A percentile compares a stretch with the other conserved stretches of the same genome.
phyloP scores from a whole-genome alignment of 2,797 vertebrate species.

The Choloepus didactylus region DNA sequence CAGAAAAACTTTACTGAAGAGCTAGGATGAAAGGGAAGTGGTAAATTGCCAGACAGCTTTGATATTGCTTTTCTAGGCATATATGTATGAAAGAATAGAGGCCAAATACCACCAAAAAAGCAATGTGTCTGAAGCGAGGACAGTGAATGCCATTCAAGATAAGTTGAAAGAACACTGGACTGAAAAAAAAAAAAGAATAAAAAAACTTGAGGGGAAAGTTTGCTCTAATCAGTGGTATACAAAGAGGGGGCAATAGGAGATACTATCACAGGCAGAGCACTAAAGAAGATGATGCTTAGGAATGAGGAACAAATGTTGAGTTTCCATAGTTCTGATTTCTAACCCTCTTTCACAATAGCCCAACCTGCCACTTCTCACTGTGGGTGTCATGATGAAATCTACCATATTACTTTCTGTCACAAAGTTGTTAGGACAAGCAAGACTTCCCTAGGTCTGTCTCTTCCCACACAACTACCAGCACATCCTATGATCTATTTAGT shows the following conservation, averaged over 20 bases:
- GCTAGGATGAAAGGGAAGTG: neutral
- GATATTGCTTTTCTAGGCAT: neutral
- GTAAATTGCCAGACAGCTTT: neutral
- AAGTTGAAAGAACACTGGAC: constrained; percentile 23
- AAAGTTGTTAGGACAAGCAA: constrained; percentile 69
- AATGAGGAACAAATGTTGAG: neutral
- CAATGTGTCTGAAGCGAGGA: constrained; percentile 10
- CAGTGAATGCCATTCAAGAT: constrained; percentile 4
- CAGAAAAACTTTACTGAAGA: constrained; percentile 33
- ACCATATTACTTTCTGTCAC: constrained; percentile 77
- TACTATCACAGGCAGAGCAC: neutral
- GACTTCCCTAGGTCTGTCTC: constrained; percentile 62
- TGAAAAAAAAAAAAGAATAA: constrained; percentile 13
- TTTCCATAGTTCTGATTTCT: constrained; percentile 10
- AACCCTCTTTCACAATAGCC: constrained; percentile 30
- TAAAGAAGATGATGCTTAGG: neutral
- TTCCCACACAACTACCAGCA: constrained; percentile 70
- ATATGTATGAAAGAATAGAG: neutral
- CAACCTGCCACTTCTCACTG: constrained; percentile 52
- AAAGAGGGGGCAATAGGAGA: neutral
- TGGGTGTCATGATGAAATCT: constrained; percentile 73
- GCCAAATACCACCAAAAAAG: constrained; percentile 40
- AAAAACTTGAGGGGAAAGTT: constrained; percentile 31
- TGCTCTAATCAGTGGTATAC: neutral
- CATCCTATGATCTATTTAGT: constrained; percentile 54